Evolutionary conservation across 2,797 vertebrate genomes (phyloP).

Genomic region (Lepus oiostolus): DNA sequence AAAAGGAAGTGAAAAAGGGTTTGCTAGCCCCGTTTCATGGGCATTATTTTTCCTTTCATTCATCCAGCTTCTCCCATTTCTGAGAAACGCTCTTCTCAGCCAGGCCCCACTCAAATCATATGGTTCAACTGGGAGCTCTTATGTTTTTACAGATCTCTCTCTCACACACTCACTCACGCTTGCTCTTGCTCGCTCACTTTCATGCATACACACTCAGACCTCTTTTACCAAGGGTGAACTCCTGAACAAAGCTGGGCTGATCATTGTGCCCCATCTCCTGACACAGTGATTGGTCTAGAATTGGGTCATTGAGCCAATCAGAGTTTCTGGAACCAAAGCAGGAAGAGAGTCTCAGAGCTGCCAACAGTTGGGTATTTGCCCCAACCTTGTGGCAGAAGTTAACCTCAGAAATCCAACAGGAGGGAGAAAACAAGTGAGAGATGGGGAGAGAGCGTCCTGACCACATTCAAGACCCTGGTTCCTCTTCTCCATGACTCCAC

Average conservation of each 20-base stretch:
- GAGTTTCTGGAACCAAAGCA: background rate
- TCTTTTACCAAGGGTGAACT: background rate
- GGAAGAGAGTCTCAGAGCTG: background rate
- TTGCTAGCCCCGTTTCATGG: background rate
- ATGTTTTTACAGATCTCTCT: background rate
- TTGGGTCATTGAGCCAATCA: background rate
- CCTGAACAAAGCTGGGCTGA: background rate
- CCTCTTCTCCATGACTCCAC: background rate
- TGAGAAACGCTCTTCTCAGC: background rate
- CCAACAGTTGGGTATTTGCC: background rate
- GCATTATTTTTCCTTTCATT: conserved; percentile 48
- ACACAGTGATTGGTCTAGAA: background rate
- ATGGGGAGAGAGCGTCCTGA: background rate
- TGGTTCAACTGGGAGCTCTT: background rate
- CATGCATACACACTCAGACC: too few species aligned
- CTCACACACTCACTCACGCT: background rate
- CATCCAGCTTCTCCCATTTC: background rate
- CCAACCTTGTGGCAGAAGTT: background rate
- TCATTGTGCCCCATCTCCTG: background rate
- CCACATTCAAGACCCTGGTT: background rate
- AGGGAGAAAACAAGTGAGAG: background rate
- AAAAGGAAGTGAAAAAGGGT: conserved; percentile 33
- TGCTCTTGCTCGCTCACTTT: background rate
- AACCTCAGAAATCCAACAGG: background rate
- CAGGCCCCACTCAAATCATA: background rate